phyloP scores from a whole-genome alignment of 2,888 invertebrate genomes.

The Epistrophella euchroma region DNA sequence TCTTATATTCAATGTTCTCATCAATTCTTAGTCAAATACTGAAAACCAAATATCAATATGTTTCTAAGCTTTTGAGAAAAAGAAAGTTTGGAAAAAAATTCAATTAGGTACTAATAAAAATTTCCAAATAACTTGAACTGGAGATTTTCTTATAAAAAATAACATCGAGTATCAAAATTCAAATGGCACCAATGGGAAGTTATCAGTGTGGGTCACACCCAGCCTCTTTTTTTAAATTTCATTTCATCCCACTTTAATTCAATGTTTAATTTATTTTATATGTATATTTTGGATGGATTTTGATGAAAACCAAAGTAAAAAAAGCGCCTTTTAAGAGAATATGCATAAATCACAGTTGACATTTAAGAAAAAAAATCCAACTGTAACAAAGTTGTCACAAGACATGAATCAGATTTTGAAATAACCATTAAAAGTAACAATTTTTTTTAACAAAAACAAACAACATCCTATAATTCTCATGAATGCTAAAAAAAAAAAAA shows the following conservation, averaged over 20 bases:
- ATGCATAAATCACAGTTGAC: neutral
- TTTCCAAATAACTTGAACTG: too few relatives aligned
- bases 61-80: too few relatives aligned
- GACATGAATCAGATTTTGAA: slow-evolving; percentile 12
- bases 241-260: neutral
- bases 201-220: too few relatives aligned
- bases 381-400: neutral
- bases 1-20: too few relatives aligned
- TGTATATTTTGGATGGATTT: neutral
- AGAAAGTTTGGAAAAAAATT: too few relatives aligned
- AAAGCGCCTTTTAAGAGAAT: neutral
- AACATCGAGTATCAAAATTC: too few relatives aligned
- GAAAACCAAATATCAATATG: too few relatives aligned
- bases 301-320: neutral
- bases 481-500: neutral
- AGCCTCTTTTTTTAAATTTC: too few relatives aligned
- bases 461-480: neutral
- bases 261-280: neutral
- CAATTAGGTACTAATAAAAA: too few relatives aligned
- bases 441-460: neutral
- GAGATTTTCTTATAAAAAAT: too few relatives aligned
- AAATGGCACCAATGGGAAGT: too few relatives aligned
- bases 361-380: neutral
- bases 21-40: too few relatives aligned
- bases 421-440: neutral